Conservation (phyloP, 2,113 vertebrate species). For the Epinephelus cyanopodus region DNA sequence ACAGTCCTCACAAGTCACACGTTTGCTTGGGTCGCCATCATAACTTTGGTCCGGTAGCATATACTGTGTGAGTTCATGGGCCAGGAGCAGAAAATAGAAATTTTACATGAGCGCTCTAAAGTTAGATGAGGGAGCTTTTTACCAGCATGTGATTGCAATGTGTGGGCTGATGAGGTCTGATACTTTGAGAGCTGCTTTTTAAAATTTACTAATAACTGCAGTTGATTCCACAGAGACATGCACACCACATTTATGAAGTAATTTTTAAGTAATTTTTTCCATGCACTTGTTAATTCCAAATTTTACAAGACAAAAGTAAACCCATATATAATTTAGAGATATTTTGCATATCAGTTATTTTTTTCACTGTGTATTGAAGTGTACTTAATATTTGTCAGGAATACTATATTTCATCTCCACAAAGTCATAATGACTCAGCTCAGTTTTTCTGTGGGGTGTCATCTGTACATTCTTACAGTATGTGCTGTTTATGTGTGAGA, state of each 20-base stretch:
- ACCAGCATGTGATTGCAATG: not conserved
- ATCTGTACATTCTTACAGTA: not conserved
- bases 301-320: not conserved
- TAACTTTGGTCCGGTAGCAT: not conserved
- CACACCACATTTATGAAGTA: not conserved
- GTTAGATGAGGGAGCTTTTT: not conserved
- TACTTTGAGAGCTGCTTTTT: not conserved
- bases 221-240: not conserved
- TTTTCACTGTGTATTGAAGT: not conserved
- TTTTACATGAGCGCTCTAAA: not conserved
- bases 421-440: not conserved
- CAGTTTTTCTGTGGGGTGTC: slow-evolving; percentile 7
- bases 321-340: not conserved
- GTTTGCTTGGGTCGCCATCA: not conserved
- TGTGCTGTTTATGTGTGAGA: not conserved
- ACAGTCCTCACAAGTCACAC: not conserved
- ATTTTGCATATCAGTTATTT: not conserved
- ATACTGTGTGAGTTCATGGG: not conserved
- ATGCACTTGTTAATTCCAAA: not conserved
- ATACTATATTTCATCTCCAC: not conserved
- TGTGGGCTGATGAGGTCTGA: not conserved
- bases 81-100: not conserved
- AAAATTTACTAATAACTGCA: not conserved
- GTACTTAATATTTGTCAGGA: not conserved
- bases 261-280: not conserved